Conservation (phyloP, 2,113 vertebrate species). For the Willisornis vidua region DNA sequence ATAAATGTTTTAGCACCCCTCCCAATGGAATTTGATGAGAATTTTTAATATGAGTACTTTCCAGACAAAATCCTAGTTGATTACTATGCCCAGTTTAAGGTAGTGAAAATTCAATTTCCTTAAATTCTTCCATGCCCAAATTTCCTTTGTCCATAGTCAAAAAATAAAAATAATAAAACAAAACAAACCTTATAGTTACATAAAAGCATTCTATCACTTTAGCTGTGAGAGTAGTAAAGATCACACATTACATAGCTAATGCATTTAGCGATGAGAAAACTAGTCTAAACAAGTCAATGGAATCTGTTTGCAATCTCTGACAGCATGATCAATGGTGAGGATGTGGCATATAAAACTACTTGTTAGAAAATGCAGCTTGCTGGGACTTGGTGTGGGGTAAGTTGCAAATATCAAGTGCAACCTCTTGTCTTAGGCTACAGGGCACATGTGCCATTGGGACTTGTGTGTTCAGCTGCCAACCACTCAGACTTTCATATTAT, state of each 20-base stretch:
- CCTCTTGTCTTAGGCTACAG: not conserved
- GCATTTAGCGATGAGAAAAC: not conserved
- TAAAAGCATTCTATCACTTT: not conserved
- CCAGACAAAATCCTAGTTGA: not conserved
- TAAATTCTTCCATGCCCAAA: not conserved
- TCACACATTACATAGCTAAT: not conserved
- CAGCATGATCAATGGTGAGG: conserved; percentile 1
- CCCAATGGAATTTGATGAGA: not conserved
- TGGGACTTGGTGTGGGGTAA: conserved; percentile 2
- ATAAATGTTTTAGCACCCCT: not conserved
- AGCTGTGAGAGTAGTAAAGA: not conserved
- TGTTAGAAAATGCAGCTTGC: not conserved
- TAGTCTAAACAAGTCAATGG: not conserved
- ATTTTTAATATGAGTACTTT: conserved; percentile 30
- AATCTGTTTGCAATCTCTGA: not conserved
- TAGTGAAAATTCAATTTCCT: conserved; percentile 29
- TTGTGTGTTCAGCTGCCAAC: not conserved
- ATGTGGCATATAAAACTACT: conserved; percentile 13
- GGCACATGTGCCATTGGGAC: not conserved
- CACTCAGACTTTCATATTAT: not conserved
- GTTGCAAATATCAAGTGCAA: not conserved
- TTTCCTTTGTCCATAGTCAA: not conserved
- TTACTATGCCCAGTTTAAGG: not conserved
- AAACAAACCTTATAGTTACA: not conserved
- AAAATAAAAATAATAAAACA: not conserved